Evolutionary conservation across 2,888 invertebrate genomes (phyloP), one percentile per base, ranked within the genome.

Genomic region (Scrobipalpa costella): DNA sequence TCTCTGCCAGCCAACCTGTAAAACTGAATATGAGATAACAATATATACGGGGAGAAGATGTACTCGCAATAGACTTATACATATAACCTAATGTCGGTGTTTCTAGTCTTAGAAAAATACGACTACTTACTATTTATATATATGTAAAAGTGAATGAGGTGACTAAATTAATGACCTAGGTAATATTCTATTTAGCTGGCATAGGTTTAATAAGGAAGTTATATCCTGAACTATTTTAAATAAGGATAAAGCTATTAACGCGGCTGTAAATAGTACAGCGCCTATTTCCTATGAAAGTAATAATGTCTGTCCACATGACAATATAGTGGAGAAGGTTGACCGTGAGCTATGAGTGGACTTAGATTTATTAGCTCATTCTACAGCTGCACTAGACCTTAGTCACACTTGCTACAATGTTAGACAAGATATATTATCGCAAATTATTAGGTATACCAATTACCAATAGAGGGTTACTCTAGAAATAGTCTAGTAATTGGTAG

Each of bases 201-300:
- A n/a, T n/a, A n/a, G n/a, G n/a, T n/a, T n/a, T n/a, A 27, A 27
- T 1, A 21, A 1, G 17, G 17, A 52, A 52, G 21, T 21, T 21
- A 52, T 52, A 52, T 52, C 50, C 27, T 52, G 50, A 21, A 52
- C 50, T 52, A 52, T 52, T 21, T 21, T 9, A 19, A 50, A 50
- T 50, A 52, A 52, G 50, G 50, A 52, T 52, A 52, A 21, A 13
- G 21, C 50, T 52, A 52, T 21, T 21, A 52, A 27, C 50, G 50
- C 0, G 2, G 21, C 21, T 52, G 13, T 8, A 52, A 52, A 50
- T 17, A 49, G 49, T 21, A 11, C 50, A 27, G 27, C 5, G 5
- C 27, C 27, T 27, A 27, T 27, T 50, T 52, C 50, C 50, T 27
- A 13, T 21, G 27, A 52, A 52, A 52, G 50, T 27, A 27, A 52